Base-by-base conservation (phyloP, 2,888 invertebrate species). In the Ectropis crepuscularia region DNA sequence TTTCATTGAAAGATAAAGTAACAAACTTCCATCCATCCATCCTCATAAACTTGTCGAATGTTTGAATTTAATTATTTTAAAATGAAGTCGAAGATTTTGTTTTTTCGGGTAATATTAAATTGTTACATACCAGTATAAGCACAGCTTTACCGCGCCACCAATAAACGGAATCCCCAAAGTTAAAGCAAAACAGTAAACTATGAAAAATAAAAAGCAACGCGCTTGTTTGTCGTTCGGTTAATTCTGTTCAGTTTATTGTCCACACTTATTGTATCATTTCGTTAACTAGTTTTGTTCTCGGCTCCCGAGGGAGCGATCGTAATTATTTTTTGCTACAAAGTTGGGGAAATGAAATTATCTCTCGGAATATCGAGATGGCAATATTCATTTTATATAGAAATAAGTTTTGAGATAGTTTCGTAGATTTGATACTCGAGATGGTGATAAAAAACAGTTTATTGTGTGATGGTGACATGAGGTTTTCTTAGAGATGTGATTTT, bases 211-310 rank as follows among this genome's bases (percentile, higher is more conserved):
- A 76, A 78, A 71, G 68, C 71, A 76, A 71, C 72, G 68, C 63
- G 74, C 73, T 81, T 77, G 63, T 63, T 80, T 80, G 75, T 82
- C 82, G 81, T 84, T 83, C 64, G 49, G 57, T 65, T 65, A 65
- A 65, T 65, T 53, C 60, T 60, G 48, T 65, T 82, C 78, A 71
- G 76, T 86, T 85, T 83, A 86, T 81, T 74, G 80, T 70, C 73
- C 72, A 48, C 60, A 89, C 90, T 90, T 90, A 90, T 90, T 90
- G 90, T 88, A 85, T 86, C 81, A 85, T 87, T 88, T 85, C 77
- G 83, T 81, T 85, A 86, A 88, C 85, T 84, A 81, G 82, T 81
- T 85, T 83, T 83, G 78, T 80, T 68, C 37, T 65, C 28, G 7
- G 47, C 53, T 63, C 69, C 46, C 57, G 6, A 49, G 72, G 59